Evolutionary conservation across 2,888 invertebrate species (phyloP), one percentile per base, ranked within the genome.

Genomic region (Rhodophaea formosa): DNA sequence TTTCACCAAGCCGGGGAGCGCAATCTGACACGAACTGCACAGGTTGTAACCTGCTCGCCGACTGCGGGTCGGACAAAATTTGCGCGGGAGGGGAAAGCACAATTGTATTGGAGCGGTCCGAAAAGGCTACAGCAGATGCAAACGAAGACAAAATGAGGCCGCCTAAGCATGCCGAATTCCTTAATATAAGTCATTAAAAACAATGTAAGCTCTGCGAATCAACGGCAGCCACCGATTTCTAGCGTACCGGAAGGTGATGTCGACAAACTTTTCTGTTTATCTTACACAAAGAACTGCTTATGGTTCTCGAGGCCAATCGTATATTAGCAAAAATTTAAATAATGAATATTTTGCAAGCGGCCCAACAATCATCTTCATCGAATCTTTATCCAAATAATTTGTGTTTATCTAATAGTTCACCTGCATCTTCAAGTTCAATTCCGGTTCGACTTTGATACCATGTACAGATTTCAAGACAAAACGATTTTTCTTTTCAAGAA

Each of bases 401-500:
- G 56, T 53, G 12, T 14, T 12, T n/a, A 1, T 1, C 10, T 1
- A 12, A 43, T 43, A 43, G 5, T 14, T 7, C 39, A 14, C 43
- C 35, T 58, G 46, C 56, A 55, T 42, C 57, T 62, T 62, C 59
- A 60, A 51, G 29, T 54, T 54, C 60, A 60, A 54, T 45, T 49
- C 47, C 60, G 39, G 49, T 59, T 59, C 59, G 51, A 47, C 39
- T 39, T 29, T 53, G 59, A 59, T 59, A 59, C 59, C 59, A 59
- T 59, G 57, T 57, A 54, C 55, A 61, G 45, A 56, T 52, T 56
- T 59, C 57, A 61, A 61, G 57, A 54, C 57, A 53, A 59, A 61
- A 59, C 53, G 57, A 59, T 59, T 59, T 59, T 61, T 55, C 61
- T 59, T 57, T 44, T 59, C 61, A 59, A 61, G 59, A 61, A 59